Percentiles rank a stretch among this genome's conserved stretches.
phyloP scores from a whole-genome alignment of 2,888 invertebrate genomes.

The Eustalomyia histrio region DNA sequence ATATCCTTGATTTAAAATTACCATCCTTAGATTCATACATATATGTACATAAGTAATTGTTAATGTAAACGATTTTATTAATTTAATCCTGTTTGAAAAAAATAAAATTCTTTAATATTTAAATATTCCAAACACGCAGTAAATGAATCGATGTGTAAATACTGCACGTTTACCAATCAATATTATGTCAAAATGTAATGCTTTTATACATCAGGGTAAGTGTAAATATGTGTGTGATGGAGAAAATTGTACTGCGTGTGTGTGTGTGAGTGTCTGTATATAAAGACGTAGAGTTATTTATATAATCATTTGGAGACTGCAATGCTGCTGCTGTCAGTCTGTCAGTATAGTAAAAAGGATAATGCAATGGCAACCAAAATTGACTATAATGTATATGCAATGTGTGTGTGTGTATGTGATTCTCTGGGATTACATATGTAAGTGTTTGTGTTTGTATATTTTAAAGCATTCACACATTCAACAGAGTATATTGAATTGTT shows the following conservation, averaged over 20 bases:
- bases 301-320: slow-evolving; percentile 63
- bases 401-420: not conserved
- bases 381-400: slow-evolving; percentile 3
- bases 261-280: slow-evolving; percentile 10
- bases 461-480: slow-evolving; percentile 48
- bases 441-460: slow-evolving; percentile 11
- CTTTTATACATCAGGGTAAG: slow-evolving; percentile 11
- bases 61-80: slow-evolving; percentile 29
- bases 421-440: no score
- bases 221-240: slow-evolving; percentile 10
- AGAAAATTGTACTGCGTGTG: not conserved
- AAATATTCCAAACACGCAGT: slow-evolving; percentile 60
- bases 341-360: slow-evolving; percentile 52
- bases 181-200: slow-evolving; percentile 59
- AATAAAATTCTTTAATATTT: slow-evolving; percentile 21
- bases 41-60: slow-evolving; percentile 9
- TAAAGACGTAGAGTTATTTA: slow-evolving; percentile 43
- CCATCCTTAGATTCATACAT: not conserved
- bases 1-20: no score
- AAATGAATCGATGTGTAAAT: slow-evolving; percentile 58
- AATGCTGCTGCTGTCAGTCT: slow-evolving; percentile 64
- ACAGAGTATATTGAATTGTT: slow-evolving; percentile 43
- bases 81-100: slow-evolving; percentile 33
- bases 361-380: slow-evolving; percentile 50
- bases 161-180: slow-evolving; percentile 61